Percentiles rank a stretch among this genome's conserved stretches.
These are phyloP conservation scores for Asbolus verrucosus DNA, from an alignment of 1,140 invertebrate species.

Conservation along the genomic window DNA sequence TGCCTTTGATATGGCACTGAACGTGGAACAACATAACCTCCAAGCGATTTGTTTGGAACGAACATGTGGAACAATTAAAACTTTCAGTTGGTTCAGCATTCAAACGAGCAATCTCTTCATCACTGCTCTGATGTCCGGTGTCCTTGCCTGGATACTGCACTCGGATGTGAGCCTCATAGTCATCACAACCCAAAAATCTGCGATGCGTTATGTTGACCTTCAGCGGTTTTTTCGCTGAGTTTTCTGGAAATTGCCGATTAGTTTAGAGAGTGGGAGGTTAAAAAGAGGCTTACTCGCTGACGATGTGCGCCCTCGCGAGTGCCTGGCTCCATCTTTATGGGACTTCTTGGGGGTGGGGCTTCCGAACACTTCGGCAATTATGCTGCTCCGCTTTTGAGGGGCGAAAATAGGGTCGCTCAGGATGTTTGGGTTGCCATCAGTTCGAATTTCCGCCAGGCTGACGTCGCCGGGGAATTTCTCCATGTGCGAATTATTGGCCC, in stretches of 20 bases:
- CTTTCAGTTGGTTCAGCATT: constrained; percentile 48
- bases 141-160: constrained; percentile 66
- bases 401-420: constrained; percentile 72
- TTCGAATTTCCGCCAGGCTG: constrained; percentile 74
- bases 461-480: constrained; percentile 82
- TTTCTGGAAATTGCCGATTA: constrained; percentile 49
- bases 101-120: constrained; percentile 49
- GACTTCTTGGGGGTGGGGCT: constrained; percentile 64
- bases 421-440: constrained; percentile 76
- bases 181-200: constrained; percentile 69
- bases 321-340: background rate
- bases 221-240: constrained; percentile 18
- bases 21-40: constrained; percentile 79
- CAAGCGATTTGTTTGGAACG: constrained; percentile 73
- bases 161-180: constrained; percentile 74
- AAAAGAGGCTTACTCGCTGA: too few relatives aligned
- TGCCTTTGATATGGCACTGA: constrained; percentile 68
- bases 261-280: too few relatives aligned
- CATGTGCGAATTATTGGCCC: constrained; percentile 75
- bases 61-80: constrained; percentile 75
- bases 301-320: background rate
- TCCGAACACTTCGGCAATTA: constrained; percentile 71
- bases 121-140: constrained; percentile 49
- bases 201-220: constrained; percentile 67
- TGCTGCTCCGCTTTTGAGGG: constrained; percentile 66